Conservation (phyloP, 2,113 vertebrate genomes). For the Gopherus evgoodei region DNA sequence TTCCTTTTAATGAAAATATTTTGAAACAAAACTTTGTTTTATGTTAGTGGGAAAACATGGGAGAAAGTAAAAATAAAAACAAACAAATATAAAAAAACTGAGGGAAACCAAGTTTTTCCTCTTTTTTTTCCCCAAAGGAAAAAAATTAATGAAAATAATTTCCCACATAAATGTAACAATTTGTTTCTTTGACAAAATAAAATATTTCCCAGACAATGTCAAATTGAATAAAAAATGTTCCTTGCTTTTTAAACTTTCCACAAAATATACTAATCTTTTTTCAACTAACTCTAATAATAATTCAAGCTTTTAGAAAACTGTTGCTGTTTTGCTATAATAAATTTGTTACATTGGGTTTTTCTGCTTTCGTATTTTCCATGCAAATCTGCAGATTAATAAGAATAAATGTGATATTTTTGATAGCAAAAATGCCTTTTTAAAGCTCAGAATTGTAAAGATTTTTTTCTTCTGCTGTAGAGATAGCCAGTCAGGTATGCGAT, state of each 20-base stretch:
- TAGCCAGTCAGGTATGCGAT: constrained; percentile 7
- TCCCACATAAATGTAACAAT: not conserved
- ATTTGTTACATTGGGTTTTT: not conserved
- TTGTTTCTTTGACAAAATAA: not conserved
- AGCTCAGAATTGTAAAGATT: not conserved
- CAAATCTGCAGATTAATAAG: not conserved
- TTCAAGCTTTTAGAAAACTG: not conserved
- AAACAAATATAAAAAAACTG: accelerated
- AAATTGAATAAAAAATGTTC: not conserved
- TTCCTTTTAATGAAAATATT: not conserved
- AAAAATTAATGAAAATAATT: not conserved
- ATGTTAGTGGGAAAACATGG: not conserved
- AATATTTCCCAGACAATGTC: not conserved
- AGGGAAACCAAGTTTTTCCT: not conserved
- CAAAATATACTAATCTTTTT: not conserved
- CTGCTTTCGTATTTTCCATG: not conserved
- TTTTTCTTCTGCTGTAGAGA: not conserved
- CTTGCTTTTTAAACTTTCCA: not conserved
- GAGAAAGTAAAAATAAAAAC: not conserved
- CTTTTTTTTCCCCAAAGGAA: not conserved
- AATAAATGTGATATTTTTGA: not conserved
- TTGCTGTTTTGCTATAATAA: accelerated
- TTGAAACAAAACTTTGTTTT: not conserved
- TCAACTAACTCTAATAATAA: not conserved
- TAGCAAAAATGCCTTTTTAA: not conserved